These are phyloP conservation scores for Glyptemys insculpta DNA, from an alignment of 2,797 vertebrate species.

Conservation along the genomic window DNA sequence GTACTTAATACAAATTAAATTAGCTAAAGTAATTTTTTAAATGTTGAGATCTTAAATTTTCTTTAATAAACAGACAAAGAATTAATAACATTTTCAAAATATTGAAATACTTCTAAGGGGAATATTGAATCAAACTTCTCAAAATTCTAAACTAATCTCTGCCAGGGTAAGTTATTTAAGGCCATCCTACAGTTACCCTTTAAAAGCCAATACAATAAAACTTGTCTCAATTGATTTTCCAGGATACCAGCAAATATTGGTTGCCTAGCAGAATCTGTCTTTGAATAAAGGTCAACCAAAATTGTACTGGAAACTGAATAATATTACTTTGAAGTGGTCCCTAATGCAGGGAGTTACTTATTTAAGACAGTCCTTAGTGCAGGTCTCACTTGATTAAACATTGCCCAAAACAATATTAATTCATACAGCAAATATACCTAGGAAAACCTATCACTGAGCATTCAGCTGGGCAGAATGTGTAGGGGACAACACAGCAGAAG, in stretches of 20 bases:
- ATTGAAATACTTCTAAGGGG: background rate
- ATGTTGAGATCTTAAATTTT: background rate
- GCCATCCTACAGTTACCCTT: background rate
- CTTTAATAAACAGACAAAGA: background rate
- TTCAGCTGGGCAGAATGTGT: background rate
- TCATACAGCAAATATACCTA: background rate
- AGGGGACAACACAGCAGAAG: background rate
- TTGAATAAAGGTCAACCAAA: background rate
- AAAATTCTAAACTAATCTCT: background rate
- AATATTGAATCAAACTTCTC: background rate
- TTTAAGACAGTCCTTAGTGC: background rate
- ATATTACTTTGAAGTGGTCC: background rate
- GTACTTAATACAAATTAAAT: background rate
- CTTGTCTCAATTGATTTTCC: background rate
- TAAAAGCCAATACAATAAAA: background rate
- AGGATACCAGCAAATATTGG: background rate
- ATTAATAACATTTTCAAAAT: background rate
- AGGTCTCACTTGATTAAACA: background rate
- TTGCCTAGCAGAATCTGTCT: background rate
- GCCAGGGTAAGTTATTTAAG: background rate
- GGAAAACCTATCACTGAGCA: background rate
- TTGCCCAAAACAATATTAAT: background rate
- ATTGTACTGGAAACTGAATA: background rate
- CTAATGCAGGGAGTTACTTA: background rate
- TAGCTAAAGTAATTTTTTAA: background rate